Conservation (phyloP, 2,888 invertebrate genomes). For the Clunio marinus region DNA sequence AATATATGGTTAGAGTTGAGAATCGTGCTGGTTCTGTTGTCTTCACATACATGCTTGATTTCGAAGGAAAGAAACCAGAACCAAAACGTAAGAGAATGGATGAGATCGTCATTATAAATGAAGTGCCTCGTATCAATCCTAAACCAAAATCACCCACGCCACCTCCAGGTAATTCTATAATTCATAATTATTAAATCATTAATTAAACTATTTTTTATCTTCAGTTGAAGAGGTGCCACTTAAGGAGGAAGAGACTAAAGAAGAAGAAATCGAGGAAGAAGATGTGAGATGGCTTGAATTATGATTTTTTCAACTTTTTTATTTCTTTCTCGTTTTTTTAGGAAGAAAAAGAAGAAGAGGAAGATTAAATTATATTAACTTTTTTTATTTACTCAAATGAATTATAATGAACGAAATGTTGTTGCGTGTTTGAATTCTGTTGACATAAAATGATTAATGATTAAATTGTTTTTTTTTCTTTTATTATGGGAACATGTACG, state of each 20-base stretch:
- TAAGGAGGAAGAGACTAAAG: slow-evolving; percentile 21
- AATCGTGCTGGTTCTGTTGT: slow-evolving; percentile 69
- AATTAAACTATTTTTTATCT: too few species aligned
- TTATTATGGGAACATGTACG: too few species aligned
- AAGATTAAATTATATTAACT: neutral
- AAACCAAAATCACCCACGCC: slow-evolving; percentile 32
- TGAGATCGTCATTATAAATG: slow-evolving; percentile 30
- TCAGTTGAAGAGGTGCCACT: slow-evolving; percentile 23
- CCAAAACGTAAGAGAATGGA: slow-evolving; percentile 33
- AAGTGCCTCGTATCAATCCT: slow-evolving; percentile 33
- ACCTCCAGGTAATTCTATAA: neutral
- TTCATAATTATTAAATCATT: neutral
- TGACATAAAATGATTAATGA: neutral
- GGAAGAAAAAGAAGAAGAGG: slow-evolving; percentile 15
- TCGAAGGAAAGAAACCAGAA: slow-evolving; percentile 55
- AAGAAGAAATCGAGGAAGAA: neutral
- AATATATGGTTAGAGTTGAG: slow-evolving; percentile 72
- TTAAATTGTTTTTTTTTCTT: too few species aligned
- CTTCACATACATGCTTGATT: slow-evolving; percentile 65
- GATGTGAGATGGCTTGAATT: neutral
- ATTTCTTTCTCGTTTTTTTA: too few species aligned
- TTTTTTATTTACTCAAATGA: neutral
- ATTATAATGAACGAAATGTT: neutral
- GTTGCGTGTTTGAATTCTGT: neutral
- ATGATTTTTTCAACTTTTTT: neutral